Base-by-base conservation (phyloP, 2,113 vertebrate species). In the Pachypanchax playfairii region DNA sequence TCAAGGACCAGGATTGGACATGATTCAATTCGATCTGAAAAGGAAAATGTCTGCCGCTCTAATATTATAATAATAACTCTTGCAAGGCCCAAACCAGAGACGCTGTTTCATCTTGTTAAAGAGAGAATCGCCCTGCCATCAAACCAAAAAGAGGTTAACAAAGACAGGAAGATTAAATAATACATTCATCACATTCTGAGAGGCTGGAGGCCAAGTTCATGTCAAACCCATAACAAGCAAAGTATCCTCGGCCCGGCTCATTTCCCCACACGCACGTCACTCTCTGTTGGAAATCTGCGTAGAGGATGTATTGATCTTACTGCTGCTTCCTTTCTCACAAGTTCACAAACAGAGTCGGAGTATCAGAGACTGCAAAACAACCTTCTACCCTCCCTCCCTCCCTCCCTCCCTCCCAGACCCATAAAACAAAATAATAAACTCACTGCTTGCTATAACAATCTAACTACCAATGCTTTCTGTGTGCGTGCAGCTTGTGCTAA, bases 101-200 rank as follows among this genome's bases (percentile, higher is more conserved):
- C 91, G 93, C 94, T 91, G 68, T 92, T 93, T 91, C 88, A 90
- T 93, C 91, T 87, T 36, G 59, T 72, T 56, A 15, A 33, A 12
- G 5, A 93, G 92, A 94, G 93, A 94, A 93, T 93, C 88, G 82
- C 86, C 66, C 75, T 87, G 76, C 87, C 72, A 93, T 94, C 89
- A 87, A n/a, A 53, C 80, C 92, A 91, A 91, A 92, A 89, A 89
- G 87, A 93, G 93, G 93, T 87, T 93, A 95, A 99, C 96, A 99
- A 99, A 97, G 91, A 92, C 95, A 96, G 97, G 97, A 99, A 98
- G 93, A 93, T 91, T 85, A 92, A 94, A 98, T 96, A 94, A 95
- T 96, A 94, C 96, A 95, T 95, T 93, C 94, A 94, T 94, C 93
- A 96, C 94, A 92, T 94, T 94, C 91, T 91, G 91, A 86, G 58